Percentiles rank a stretch among this genome's conserved stretches.
phyloP scores from a whole-genome alignment of 1,140 invertebrate genomes.

The Macrocentrus cingulum region DNA sequence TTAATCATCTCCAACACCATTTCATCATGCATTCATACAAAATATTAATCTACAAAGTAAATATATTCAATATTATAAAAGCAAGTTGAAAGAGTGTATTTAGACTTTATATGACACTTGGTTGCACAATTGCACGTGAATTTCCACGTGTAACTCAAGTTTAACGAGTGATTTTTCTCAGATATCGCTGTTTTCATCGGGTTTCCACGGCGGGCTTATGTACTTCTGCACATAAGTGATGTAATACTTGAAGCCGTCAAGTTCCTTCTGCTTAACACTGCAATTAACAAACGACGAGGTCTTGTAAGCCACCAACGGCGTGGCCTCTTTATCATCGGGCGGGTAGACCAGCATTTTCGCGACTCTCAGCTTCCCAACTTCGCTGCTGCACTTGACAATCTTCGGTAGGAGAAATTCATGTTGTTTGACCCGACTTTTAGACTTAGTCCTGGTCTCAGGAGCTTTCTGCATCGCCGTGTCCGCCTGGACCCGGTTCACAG shows the following conservation, averaged over 20 bases:
- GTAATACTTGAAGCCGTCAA: conserved; percentile 37
- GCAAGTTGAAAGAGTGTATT: no score
- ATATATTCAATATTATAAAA: no score
- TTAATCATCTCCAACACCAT: no score
- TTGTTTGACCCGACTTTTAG: neutral
- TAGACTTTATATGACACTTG: no score
- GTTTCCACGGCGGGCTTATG: conserved; percentile 34
- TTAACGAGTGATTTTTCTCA: no score
- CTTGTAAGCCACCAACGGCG: conserved; percentile 40
- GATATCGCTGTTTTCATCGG: conserved; percentile 18
- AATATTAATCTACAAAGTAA: no score
- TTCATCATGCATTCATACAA: no score
- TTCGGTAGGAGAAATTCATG: conserved; percentile 25
- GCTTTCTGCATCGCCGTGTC: no score
- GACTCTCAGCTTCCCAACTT: conserved; percentile 8
- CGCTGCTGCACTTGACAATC: conserved; percentile 25
- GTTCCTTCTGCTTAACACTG: conserved; percentile 31
- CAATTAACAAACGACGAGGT: conserved; percentile 43
- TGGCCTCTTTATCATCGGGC: conserved; percentile 33
- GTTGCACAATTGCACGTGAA: no score
- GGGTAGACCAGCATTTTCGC: conserved; percentile 43
- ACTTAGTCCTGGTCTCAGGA: neutral
- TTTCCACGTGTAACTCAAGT: no score
- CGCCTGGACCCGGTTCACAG: no score
- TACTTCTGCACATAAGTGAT: conserved; percentile 45